Evolutionary conservation across 64 coral and sea anemone species (phyloP), one percentile per base, ranked within the genome.

Genomic region (Porites australiensis): DNA sequence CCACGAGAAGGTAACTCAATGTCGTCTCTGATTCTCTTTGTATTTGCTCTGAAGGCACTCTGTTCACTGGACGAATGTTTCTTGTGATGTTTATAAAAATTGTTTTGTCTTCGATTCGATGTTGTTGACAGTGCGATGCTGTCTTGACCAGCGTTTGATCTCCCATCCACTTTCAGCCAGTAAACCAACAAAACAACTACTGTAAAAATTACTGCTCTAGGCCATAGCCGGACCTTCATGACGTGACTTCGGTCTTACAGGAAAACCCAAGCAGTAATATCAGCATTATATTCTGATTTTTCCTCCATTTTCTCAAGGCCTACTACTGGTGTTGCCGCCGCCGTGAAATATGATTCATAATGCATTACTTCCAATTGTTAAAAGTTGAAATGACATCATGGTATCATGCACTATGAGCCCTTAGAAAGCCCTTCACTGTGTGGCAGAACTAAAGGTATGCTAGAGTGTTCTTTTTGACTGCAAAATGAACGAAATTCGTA

Each of bases 301-400:
- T 19, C 2, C 15, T 48, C 46, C 81, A 84, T 84, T 69, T 84
- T 82, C 0, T 64, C 11, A 44, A 73, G 27, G 27, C 27, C 27
- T 37, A 78, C 6, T 18, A 15, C 37, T 64, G 11, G 44, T 84
- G 20, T 66, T 63, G 16, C 10, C 13, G 8, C 3, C 15, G 19
- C 65, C 58, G 64, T 11, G 16, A 50, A 69, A 67, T 0, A 65
- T 68, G 3, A 84, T 84, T 50, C 45, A 84, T 84, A 68, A 84
- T 84, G 63, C 44, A 84, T 51, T 8, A 68, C 58, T 15, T n/a
- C 15, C 48, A 68, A 84, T 84, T 84, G 81, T 84, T 84, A 16
- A 51, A 50, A 22, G 18, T 53, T 48, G 45, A 19, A 11, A 69
- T 84, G 61, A 84, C 81, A 84, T 84, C 81, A 84, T 84, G 47